phyloP scores from a whole-genome alignment of 2,888 invertebrate species.

The Idaea dimidiata region DNA sequence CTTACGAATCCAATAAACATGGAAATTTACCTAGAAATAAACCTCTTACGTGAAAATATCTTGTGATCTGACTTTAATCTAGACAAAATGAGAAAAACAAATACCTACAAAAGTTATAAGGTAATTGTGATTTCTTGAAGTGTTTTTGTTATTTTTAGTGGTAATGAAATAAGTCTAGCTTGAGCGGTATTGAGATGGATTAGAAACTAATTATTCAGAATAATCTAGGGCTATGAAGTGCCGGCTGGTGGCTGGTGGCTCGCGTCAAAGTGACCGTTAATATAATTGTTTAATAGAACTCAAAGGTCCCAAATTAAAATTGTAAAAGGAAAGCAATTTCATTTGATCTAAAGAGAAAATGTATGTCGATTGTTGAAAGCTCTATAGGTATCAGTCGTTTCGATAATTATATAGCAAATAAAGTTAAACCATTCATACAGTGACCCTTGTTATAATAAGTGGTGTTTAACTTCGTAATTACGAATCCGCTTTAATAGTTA shows the following conservation, averaged over 20 bases:
- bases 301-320: background rate
- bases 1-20: background rate
- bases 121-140: background rate
- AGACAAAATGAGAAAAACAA: background rate
- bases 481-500: background rate
- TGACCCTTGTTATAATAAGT: background rate
- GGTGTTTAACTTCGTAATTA: background rate
- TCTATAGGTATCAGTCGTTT: background rate
- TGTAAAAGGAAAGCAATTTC: background rate
- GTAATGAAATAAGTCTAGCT: background rate
- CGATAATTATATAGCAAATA: background rate
- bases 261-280: background rate
- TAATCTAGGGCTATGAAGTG: background rate
- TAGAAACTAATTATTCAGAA: background rate
- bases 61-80: conserved; percentile 2
- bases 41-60: background rate
- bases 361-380: background rate
- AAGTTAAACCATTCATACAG: background rate
- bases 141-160: background rate
- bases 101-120: background rate
- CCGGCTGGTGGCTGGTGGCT: background rate
- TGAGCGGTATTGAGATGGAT: background rate
- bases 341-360: background rate
- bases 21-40: background rate
- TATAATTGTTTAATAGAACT: background rate